Evolutionary conservation across 2,113 vertebrate species (phyloP).

Genomic region (Phrynosoma platyrhinos): DNA sequence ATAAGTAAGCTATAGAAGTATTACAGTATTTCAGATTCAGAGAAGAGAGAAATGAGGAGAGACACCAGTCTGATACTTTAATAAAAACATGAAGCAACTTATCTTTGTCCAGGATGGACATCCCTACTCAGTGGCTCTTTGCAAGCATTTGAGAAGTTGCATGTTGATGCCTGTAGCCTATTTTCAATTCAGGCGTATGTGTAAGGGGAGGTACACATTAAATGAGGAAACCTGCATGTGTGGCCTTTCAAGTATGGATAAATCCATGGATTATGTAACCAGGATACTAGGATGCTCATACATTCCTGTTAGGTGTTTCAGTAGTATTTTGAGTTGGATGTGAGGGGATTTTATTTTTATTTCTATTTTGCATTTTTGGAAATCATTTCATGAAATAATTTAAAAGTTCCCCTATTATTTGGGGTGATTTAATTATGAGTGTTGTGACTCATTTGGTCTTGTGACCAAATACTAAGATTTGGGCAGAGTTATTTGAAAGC

Average conservation of each 20-base stretch:
- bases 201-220: background rate
- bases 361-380: background rate
- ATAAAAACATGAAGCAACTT: background rate
- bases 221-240: background rate
- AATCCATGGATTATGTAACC: background rate
- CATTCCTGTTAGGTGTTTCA: constrained; percentile 8
- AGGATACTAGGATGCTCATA: background rate
- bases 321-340: background rate
- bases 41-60: background rate
- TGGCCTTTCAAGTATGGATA: background rate
- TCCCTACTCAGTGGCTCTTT: background rate
- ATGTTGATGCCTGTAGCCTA: background rate
- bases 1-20: background rate
- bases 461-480: background rate
- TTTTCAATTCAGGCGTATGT: background rate
- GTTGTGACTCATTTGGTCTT: background rate
- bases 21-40: background rate
- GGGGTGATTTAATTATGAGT: background rate
- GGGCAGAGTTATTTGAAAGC: background rate
- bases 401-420: background rate
- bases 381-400: background rate
- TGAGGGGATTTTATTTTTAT: too few species aligned
- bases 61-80: background rate
- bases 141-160: background rate
- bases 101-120: background rate